These are phyloP conservation scores for Coranthus polyacanthus DNA, from an alignment of 2,797 vertebrate genomes.

Conservation along the genomic window DNA sequence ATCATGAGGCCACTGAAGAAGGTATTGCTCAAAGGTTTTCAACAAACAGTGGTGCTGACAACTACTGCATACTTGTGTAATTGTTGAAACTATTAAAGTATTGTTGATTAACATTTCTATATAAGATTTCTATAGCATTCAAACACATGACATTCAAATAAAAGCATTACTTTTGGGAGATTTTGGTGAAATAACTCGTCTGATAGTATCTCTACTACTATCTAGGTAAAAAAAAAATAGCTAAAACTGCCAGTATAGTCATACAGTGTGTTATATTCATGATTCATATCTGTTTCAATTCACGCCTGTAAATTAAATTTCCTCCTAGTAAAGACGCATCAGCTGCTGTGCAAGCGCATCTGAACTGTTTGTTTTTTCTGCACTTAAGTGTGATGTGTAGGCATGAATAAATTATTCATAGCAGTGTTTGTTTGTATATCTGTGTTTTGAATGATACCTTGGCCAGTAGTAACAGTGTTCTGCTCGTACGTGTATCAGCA, in stretches of 20 bases:
- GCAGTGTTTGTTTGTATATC: constrained; percentile 26
- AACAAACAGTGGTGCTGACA: background rate
- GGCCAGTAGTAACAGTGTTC: constrained; percentile 91
- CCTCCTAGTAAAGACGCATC: constrained; percentile 8
- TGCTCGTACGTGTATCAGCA: constrained; percentile 88
- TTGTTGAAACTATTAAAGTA: background rate
- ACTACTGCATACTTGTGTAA: background rate
- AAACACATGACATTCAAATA: background rate
- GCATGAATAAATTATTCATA: constrained; percentile 48
- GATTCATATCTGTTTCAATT: constrained; percentile 27
- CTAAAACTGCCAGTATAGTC: background rate
- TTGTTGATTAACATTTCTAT: too few relatives aligned
- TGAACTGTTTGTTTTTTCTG: constrained; percentile 34
- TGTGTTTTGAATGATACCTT: constrained; percentile 83
- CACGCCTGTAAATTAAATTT: constrained; percentile 16
- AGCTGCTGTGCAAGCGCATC: background rate
- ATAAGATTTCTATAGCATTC: too few relatives aligned
- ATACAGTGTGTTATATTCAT: background rate
- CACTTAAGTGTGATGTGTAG: constrained; percentile 41
- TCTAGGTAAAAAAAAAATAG: too few relatives aligned
- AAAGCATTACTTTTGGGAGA: background rate
- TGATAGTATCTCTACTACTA: background rate
- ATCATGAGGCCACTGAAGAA: too few relatives aligned
- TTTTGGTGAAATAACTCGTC: background rate
- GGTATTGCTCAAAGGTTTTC: background rate